phyloP scores from a whole-genome alignment of 2,797 vertebrate genomes.

The Ara ararauna region DNA sequence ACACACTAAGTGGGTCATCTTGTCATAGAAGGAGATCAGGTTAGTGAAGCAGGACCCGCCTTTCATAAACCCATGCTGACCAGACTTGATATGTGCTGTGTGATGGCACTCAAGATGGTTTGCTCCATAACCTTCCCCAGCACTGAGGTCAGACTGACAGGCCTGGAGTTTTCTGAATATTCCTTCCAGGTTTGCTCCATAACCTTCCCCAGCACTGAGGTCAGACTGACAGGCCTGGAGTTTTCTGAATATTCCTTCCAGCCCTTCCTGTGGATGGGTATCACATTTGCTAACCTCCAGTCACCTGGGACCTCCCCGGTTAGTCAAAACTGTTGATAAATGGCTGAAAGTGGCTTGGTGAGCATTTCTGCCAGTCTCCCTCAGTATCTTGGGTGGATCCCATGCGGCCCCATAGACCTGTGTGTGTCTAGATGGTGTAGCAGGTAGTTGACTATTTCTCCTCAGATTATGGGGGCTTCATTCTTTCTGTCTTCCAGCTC shows the following conservation, averaged over 20 bases:
- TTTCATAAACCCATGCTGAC: background rate
- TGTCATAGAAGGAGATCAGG: background rate
- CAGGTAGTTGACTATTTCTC: background rate
- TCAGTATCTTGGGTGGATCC: background rate
- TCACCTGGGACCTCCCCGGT: background rate
- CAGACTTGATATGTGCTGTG: background rate
- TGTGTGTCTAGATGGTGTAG: background rate
- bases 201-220: background rate
- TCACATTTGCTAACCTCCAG: background rate
- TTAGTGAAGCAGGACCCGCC: background rate
- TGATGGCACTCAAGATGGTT: background rate
- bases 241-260: background rate
- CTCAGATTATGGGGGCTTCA: background rate
- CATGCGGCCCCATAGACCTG: fast-evolving
- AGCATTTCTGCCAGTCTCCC: background rate
- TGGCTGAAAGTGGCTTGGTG: background rate
- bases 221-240: background rate
- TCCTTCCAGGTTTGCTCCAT: background rate
- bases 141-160: background rate
- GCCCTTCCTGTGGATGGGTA: background rate
- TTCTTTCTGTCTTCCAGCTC: background rate
- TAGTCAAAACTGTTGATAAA: background rate
- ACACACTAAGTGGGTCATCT: no score
- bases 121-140: background rate
- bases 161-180: background rate